Evolutionary conservation across 2,888 invertebrate genomes (phyloP), one percentile per base, ranked within the genome.

Genomic region (Sinopyrophorus schimmeli): DNA sequence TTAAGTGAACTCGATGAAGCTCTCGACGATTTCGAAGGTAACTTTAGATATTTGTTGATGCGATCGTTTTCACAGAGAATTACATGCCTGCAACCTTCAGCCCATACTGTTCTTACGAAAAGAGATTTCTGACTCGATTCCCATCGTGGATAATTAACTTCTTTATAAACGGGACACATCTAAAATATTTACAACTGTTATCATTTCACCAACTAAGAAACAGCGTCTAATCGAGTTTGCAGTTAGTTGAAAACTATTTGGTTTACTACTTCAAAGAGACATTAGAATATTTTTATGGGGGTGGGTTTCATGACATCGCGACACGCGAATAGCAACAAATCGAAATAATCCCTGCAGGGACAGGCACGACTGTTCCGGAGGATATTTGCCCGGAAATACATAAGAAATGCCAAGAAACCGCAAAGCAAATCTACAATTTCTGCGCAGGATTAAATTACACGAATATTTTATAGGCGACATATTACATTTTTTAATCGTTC

Each of bases 21-120:
- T 37, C 47, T 40, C 1, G 42, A 39, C 17, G 28, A 7, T 28
- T 38, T 38, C 3, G 41, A 5, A 11, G 47, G 12, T 9, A 14
- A 32, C 21, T 38, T 52, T 27, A 18, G 23, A 35, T 23, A 31
- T 47, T 67, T 63, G 4, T 65, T 55, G 1, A 72, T 54, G 4
- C 77, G 83, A 69, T 86, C 86, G 72, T 84, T 82, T 48, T 80
- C 75, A 3, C 81, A 77, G 37, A 87, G 74, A 32, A 87, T 79
- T 10, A 85, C 86, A 56, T 86, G 78, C 59, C 82, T 80, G 57
- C 83, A 79, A 11, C 86, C 86, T 65, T 85, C 81, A 47, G 84
- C 80, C 89, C 89, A 90, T 39, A 80, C 73, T 0, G 80, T 80
- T 47, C 73, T 73, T 18, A 81, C 77, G 53, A 76, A 80, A 12